Conservation (phyloP, 2,797 vertebrate species). For the Sphenopsis melanotis region DNA sequence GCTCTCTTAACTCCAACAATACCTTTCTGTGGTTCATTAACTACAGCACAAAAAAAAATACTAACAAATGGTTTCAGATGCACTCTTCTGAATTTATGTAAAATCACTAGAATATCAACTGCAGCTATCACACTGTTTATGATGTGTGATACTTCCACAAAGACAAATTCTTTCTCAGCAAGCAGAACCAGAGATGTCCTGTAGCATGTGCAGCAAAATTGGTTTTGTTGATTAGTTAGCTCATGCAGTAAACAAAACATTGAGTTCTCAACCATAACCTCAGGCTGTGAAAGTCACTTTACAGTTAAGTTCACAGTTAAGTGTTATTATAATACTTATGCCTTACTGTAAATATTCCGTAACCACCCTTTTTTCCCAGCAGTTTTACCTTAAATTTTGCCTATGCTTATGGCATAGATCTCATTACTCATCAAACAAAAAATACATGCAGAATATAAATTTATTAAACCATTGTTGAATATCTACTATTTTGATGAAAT, state of each 20-base stretch:
- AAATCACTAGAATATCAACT: not conserved
- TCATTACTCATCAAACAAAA: not conserved
- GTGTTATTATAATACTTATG: not conserved
- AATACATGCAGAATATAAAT: not conserved
- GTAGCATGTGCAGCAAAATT: not conserved
- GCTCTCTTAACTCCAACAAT: not conserved
- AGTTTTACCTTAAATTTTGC: not conserved
- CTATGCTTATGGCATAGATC: not conserved
- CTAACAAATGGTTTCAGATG: not conserved
- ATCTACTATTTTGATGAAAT: not conserved
- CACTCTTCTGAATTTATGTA: not conserved
- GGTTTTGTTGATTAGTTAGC: not conserved
- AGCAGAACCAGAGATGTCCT: not conserved
- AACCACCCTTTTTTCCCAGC: not conserved
- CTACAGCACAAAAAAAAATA: not conserved
- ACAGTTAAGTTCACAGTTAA: not conserved
- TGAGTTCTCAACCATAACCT: not conserved
- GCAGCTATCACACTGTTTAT: constrained; percentile 1
- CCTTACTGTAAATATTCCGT: not conserved
- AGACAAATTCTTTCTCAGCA: constrained; percentile 4
- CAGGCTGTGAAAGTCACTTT: not conserved
- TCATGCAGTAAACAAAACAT: not conserved
- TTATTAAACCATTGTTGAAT: not conserved
- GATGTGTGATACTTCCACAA: not conserved
- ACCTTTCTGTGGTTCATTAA: not conserved